Conservation (phyloP, 2,888 invertebrate genomes). For the Penaeus monodon region DNA sequence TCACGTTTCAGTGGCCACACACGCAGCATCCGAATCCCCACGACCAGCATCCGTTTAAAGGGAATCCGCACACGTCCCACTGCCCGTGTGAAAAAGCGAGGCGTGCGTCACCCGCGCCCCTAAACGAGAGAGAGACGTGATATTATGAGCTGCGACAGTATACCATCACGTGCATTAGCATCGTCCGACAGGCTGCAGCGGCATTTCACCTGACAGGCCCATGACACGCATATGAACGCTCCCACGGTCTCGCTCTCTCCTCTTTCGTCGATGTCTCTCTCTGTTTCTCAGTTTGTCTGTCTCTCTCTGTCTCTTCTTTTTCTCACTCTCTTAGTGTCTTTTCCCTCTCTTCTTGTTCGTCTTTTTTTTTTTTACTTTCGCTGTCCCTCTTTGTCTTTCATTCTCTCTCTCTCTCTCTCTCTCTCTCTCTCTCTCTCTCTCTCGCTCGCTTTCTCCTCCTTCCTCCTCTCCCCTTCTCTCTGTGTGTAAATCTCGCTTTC, state of each 20-base stretch:
- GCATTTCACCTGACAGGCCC: too few relatives aligned
- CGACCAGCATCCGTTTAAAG: too few relatives aligned
- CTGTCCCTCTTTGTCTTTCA: not conserved
- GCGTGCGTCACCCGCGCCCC: too few relatives aligned
- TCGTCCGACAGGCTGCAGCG: too few relatives aligned
- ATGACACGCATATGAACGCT: not conserved
- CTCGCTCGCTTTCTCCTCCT: not conserved
- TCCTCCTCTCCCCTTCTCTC: not conserved
- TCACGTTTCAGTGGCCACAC: too few relatives aligned
- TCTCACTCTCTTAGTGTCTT: not conserved
- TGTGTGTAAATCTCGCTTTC: too few relatives aligned
- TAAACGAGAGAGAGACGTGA: too few relatives aligned
- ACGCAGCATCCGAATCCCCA: too few relatives aligned
- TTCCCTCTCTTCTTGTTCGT: not conserved
- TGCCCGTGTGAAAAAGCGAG: too few relatives aligned
- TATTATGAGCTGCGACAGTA: too few relatives aligned
- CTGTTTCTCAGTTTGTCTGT: not conserved
- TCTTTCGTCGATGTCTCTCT: not conserved
- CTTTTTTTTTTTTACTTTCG: not conserved
- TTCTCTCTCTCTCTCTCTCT: not conserved
- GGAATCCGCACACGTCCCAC: too few relatives aligned
- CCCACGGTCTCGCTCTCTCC: slow-evolving; percentile 1
- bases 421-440: not conserved
- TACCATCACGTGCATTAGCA: too few relatives aligned
- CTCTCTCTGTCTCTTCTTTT: not conserved